Base-by-base conservation (phyloP, 2,113 vertebrate genomes). In the Lichenostomus cassidix region DNA sequence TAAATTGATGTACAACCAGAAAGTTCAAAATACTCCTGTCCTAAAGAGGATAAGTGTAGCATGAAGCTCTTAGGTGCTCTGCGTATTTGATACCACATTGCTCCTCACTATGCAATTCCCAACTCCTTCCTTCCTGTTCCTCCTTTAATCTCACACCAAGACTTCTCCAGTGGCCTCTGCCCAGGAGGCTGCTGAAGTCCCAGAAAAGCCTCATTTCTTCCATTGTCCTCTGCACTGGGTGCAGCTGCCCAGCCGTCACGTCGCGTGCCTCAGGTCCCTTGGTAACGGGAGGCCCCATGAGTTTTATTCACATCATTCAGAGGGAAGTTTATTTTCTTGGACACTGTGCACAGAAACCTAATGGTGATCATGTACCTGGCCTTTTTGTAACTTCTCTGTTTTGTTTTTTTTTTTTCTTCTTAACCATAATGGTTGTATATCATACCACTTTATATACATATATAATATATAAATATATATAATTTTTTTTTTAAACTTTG, bases 101-200 rank as follows among this genome's bases (percentile, higher is more conserved):
- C 95, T 97, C 96, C 95, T 97, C 97, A 97, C 98, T 98, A 98
- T 98, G 98, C 98, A 98, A 98, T 97, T 91, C 92, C 90, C 65
- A 46, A 12, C 85, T 84, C 60, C 73, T 95, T 82, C 41, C 73
- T 79, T 92, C 80, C 80, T 28, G 24, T 63, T 86, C 64, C 83
- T 58, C 22, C 62, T 75, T 85, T 42, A 35, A 75, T 91, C 64
- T 93, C 82, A 73, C 87, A 75, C 37, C 71, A 67, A 89, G 90
- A 89, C 60, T 87, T 62, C 60, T 85, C 44, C 87, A 74, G 87
- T 8, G 33, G 69, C 77, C 65, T 74, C 68, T 56, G 28, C 35
- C 44, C 91, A 23, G 59, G 87, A 75, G 86, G 87, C 60, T 39
- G 4, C 81, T 92, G 81, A 29, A 69, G 53, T 91, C 83, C 83